These are phyloP conservation scores for Ctenomys sociabilis DNA, from an alignment of 2,113 vertebrate species.

Conservation along the genomic window DNA sequence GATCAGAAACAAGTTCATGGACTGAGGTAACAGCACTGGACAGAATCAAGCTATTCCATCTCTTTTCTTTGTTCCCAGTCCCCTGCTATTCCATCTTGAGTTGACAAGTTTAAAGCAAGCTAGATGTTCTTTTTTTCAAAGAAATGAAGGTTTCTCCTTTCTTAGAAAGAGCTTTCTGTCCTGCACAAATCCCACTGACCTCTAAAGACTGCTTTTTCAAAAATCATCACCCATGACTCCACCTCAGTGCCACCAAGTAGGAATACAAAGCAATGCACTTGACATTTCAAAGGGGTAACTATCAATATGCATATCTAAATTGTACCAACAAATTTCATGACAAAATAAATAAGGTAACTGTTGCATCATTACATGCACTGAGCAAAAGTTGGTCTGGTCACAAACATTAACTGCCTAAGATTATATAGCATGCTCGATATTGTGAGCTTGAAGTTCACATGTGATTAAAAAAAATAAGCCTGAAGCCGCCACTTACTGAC, in stretches of 20 bases:
- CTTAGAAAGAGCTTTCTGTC: neutral
- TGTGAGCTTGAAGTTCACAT: neutral
- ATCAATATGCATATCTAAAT: neutral
- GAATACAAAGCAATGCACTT: neutral
- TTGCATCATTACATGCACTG: neutral
- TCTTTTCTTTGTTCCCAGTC: too few species aligned
- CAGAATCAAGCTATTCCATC: neutral
- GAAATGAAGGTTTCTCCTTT: neutral
- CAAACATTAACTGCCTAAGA: neutral
- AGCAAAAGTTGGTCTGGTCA: neutral
- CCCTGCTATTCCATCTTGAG: neutral
- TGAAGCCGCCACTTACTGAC: slow-evolving; percentile 8
- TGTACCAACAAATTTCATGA: neutral
- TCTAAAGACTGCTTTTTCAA: neutral
- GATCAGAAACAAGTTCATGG: neutral
- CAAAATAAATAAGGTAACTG: neutral
- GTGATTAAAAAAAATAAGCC: slow-evolving; percentile 11
- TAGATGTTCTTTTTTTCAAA: neutral
- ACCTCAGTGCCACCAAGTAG: neutral
- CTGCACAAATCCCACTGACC: neutral
- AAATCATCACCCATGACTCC: neutral
- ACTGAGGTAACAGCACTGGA: neutral
- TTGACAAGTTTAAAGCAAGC: neutral
- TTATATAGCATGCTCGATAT: neutral
- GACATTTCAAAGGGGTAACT: neutral